Conservation (phyloP, 2,113 vertebrate genomes). For the Sinocyclocheilus rhinocerous region DNA sequence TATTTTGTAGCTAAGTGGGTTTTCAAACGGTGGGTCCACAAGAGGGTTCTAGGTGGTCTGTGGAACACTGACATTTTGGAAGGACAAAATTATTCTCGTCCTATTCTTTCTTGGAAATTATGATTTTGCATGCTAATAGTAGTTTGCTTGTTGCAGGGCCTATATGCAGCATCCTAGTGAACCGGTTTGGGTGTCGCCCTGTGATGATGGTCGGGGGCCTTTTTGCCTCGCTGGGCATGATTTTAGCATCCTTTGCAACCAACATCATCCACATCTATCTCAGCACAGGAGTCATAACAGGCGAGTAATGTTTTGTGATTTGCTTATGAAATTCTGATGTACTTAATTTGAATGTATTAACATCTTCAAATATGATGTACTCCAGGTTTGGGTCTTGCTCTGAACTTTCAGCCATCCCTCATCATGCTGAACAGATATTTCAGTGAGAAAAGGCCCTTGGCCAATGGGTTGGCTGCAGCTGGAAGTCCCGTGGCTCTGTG, state of each 20-base stretch:
- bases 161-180: conserved; percentile 89
- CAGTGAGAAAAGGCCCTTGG: conserved; percentile 86
- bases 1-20: neutral
- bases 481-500: conserved; percentile 93
- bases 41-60: no score
- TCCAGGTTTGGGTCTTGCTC: conserved; percentile 89
- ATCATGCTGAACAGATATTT: conserved; percentile 98
- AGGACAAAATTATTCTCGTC: no score
- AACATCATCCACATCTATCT: conserved; percentile 89
- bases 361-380: neutral
- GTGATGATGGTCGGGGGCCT: conserved; percentile 95
- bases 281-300: conserved; percentile 87
- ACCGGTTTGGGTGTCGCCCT: conserved; percentile 91
- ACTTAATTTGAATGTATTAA: neutral
- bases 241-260: conserved; percentile 85
- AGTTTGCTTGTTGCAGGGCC: conserved; percentile 79
- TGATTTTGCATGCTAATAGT: neutral
- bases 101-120: no score
- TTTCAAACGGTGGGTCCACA: neutral
- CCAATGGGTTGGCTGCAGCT: conserved; percentile 90
- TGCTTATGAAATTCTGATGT: neutral
- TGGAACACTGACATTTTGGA: no score
- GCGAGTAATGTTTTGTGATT: conserved; percentile 63
- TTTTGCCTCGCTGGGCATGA: conserved; percentile 92
- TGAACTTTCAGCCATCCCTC: conserved; percentile 96